These are phyloP conservation scores for Eucidaris tribuloides DNA, from an alignment of 35 echinoderm and acorn worm species.

Conservation along the genomic window DNA sequence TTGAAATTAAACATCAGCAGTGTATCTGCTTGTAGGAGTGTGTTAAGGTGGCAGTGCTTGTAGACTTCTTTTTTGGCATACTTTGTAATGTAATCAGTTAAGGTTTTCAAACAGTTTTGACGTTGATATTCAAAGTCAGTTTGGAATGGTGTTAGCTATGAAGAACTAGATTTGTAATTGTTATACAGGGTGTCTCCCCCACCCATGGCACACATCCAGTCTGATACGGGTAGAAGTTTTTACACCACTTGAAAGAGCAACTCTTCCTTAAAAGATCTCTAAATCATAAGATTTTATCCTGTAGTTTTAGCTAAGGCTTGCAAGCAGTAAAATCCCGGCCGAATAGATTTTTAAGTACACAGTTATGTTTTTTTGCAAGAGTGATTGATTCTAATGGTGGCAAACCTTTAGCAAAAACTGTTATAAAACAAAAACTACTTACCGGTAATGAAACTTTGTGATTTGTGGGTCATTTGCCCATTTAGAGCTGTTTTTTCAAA, in stretches of 20 bases:
- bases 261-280: too few species aligned
- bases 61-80: constrained; percentile 6
- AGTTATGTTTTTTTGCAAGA: background rate
- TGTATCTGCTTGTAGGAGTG: background rate
- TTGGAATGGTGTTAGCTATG: constrained; percentile 4
- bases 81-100: constrained; percentile 11
- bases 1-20: constrained; percentile 5
- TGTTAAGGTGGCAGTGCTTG: background rate
- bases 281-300: too few species aligned
- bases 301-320: too few species aligned
- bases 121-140: too few species aligned
- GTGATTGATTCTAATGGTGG: background rate
- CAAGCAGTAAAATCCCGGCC: too few species aligned
- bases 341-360: too few species aligned
- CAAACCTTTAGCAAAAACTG: background rate
- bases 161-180: constrained; percentile 4
- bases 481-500: background rate
- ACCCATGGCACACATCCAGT: constrained; percentile 1
- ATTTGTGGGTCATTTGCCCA: background rate
- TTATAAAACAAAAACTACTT: constrained; percentile 7
- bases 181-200: background rate
- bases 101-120: background rate
- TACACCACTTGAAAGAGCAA: constrained; percentile 9
- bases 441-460: background rate
- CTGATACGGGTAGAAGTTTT: background rate